These are phyloP conservation scores for Drosophila prostipennis DNA, from an alignment of 2,888 invertebrate species.

Conservation along the genomic window DNA sequence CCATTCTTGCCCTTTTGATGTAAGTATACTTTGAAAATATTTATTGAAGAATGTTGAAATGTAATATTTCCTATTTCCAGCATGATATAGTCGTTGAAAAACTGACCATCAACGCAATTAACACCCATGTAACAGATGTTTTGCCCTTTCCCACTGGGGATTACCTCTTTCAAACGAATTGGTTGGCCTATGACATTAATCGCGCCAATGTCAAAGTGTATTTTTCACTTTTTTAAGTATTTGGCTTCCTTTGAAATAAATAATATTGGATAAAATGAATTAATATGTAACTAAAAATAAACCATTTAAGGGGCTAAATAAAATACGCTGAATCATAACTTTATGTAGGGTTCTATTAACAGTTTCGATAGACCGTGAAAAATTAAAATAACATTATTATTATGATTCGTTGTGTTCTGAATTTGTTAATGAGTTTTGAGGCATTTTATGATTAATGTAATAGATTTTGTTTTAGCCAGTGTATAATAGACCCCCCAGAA, in stretches of 20 bases:
- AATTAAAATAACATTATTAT: constrained; percentile 1
- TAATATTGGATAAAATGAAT: no score
- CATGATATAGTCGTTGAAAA: not conserved
- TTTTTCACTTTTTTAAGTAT: not conserved
- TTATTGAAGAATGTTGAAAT: no score
- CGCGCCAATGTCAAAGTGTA: not conserved
- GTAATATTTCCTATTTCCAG: no score
- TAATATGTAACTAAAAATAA: no score
- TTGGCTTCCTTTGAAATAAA: no score
- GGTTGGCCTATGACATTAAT: not conserved
- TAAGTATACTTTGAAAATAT: no score
- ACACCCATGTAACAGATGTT: not conserved
- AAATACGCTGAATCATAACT: not conserved
- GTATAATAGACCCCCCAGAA: not conserved
- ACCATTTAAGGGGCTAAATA: no score
- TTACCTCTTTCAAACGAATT: not conserved
- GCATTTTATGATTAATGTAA: no score
- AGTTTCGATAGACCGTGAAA: not conserved
- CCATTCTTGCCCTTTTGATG: not conserved
- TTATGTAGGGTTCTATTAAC: not conserved
- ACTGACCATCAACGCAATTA: not conserved
- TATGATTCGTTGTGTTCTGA: not conserved
- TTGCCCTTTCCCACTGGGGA: not conserved
- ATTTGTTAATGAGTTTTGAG: no score
- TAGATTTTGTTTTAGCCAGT: not conserved